Evolutionary conservation across 2,113 vertebrate genomes (phyloP).

Genomic region (Festucalex cinctus): DNA sequence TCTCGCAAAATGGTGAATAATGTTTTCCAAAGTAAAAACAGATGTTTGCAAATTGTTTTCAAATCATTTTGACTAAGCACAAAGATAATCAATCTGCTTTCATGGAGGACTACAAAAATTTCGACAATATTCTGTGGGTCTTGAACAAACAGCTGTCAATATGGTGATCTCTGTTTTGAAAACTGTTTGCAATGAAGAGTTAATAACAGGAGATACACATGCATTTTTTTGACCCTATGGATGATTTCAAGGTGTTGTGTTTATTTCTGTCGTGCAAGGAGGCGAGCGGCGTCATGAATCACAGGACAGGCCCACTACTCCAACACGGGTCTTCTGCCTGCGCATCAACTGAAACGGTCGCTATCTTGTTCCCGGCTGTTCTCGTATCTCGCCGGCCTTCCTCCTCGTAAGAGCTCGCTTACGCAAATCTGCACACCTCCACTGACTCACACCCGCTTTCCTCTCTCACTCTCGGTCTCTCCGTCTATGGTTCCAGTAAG

Average conservation of each 20-base stretch:
- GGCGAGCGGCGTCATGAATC: neutral
- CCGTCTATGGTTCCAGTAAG: slow-evolving; percentile 6
- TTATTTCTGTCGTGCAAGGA: neutral
- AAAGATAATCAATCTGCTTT: no score
- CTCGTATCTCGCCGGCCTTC: neutral
- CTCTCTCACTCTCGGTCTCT: neutral
- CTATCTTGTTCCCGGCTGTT: slow-evolving; percentile 1
- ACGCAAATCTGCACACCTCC: neutral
- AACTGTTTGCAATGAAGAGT: no score
- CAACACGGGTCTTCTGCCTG: neutral
- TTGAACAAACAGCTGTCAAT: no score
- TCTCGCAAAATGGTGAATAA: no score
- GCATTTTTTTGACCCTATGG: no score
- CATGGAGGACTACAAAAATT: no score
- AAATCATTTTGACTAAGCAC: no score
- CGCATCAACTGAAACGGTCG: neutral
- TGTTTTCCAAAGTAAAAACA: no score
- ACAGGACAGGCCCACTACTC: neutral
- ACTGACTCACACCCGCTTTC: neutral
- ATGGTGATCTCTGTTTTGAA: no score
- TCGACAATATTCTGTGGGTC: no score
- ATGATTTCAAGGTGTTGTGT: neutral
- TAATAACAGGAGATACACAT: no score
- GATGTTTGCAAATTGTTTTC: no score
- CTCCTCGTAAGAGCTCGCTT: neutral